Conservation (phyloP, 2,113 vertebrate genomes). For the Gymnarchus niloticus region DNA sequence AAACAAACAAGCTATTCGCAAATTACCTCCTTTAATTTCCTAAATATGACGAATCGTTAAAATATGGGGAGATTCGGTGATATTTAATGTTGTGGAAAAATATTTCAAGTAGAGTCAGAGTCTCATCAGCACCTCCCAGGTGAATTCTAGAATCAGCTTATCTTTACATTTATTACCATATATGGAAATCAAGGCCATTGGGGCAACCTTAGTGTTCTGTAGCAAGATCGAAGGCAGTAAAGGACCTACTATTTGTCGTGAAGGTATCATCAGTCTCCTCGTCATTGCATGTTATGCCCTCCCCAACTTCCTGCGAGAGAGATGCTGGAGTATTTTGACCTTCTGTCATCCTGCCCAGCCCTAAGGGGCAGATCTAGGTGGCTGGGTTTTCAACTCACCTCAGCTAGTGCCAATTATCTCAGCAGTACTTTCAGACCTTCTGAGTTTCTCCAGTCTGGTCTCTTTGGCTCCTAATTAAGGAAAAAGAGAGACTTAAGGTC, state of each 20-base stretch:
- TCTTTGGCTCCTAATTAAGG: not conserved
- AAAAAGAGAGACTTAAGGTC: not conserved
- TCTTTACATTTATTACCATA: not conserved
- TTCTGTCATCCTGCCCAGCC: not conserved
- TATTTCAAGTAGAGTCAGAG: not conserved
- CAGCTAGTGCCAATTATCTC: slow-evolving; percentile 4
- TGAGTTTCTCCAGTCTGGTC: not conserved
- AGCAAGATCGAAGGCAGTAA: slow-evolving; percentile 6
- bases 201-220: not conserved
- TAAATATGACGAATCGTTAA: not conserved
- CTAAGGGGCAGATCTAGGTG: not conserved
- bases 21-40: not conserved
- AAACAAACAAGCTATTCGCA: not conserved
- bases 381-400: not conserved
- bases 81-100: not conserved
- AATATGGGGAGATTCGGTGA: not conserved
- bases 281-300: not conserved
- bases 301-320: not conserved
- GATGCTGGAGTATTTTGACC: not conserved
- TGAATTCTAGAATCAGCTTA: not conserved
- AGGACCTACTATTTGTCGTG: not conserved
- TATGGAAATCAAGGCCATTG: not conserved
- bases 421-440: not conserved
- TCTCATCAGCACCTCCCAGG: not conserved
- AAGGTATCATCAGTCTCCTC: not conserved